Evolutionary conservation across 2,113 vertebrate genomes (phyloP), one percentile per base, ranked within the genome.

Genomic region (Ictalurus furcatus): DNA sequence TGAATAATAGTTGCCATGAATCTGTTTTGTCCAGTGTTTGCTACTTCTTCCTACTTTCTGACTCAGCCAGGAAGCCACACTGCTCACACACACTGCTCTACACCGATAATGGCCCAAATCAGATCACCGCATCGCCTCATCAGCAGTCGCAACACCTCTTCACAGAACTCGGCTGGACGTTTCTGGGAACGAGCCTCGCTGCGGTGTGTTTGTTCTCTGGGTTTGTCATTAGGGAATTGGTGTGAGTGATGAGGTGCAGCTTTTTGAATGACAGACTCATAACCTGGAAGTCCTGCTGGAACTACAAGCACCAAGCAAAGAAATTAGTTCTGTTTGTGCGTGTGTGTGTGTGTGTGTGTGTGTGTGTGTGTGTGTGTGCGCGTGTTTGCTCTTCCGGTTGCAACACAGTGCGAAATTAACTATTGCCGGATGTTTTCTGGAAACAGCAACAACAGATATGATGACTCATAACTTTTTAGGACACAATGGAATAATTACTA

Each of bases 21-120:
- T 87, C 71, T 80, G 88, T 88, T 48, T 89, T 67, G 73, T 65
- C 79, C 63, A 88, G 80, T 44, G 52, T 85, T 73, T 71, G 88
- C 85, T 25, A 37, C 78, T 63, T 74, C 30, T 59, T 30, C 34
- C 4, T 56, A 56, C 59, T 40, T 87, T 82, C 61, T 80, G 78
- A 81, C 30, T 56, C 69, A 59, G 48, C 52, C 67, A 58, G 85
- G 30, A 58, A 40, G 85, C 30, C 16, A n/a, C 85, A 34, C 44
- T 19, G 34, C 79, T 23, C 79, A 59, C 54, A 80, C 78, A 56
- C 69, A 59, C 30, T 59, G 69, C 67, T 76, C 23, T 58, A 12
- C 34, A 79, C 52, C 28, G 59, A 13, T 21, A 73, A 71, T 73
- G 44, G 65, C 37, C 25, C 48, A 73, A 84, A 48, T 84, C 83